Evolutionary conservation across 1,140 invertebrate genomes (phyloP), one percentile per base, ranked within the genome.

Genomic region (Harpegnathos saltator): DNA sequence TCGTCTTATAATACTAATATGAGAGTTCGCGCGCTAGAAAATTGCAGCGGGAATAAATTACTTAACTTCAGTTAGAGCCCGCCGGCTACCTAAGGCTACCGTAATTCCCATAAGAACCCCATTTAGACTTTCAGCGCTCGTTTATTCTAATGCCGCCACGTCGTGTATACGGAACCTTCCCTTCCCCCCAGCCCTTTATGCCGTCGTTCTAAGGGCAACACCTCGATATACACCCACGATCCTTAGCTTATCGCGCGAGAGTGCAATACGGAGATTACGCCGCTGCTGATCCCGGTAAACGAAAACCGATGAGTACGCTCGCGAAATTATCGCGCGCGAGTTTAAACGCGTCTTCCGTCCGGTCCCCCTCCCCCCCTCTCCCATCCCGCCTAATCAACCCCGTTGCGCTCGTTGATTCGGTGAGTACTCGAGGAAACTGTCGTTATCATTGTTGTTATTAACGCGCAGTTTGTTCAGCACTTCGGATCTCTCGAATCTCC

Each of bases 51-150:
- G 63, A 29, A 82, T 85, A 85, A 62, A 61, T 87, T 83, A 83
- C 66, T 87, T 82, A 85, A 85, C 58, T 59, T 65, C 56, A 69
- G 48, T 58, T 54, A 52, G 75, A 0, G 38, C 38, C 56, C 56
- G 62, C 12, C 68, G 62, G 62, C 72, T 68, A 75, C 54, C 50
- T 33, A 81, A 77, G 63, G 77, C 26, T 26, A 54, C n/a, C 14
- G 52, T 84, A 86, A 86, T 84, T 88, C 71, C 85, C 74, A 81
- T 81, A 81, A 87, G 85, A 88, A 69, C 33, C 33, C 44, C 26
- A 81, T 84, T 84, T 84, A 87, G 74, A 87, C 85, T 75, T 87
- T 84, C 65, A 77, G 22, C 24, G 85, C 63, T 66, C 71, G 52
- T 84, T 84, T 75, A 84, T 82, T 81, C 74, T 75, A 87, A 77